Base-by-base conservation (phyloP, 2,113 vertebrate genomes). In the Lepus timidus region DNA sequence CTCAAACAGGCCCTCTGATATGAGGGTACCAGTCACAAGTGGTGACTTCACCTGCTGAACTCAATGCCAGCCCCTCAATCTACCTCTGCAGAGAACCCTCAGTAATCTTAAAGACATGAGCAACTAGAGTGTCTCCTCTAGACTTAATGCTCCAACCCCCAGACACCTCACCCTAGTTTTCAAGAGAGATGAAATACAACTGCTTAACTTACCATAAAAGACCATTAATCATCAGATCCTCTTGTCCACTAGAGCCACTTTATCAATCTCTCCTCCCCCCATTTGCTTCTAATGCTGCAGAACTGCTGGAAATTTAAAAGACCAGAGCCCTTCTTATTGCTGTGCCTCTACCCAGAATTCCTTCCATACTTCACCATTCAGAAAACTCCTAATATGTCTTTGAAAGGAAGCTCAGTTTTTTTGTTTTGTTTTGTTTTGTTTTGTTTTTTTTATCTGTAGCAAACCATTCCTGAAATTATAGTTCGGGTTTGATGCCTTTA, bases 241-340 rank as follows among this genome's bases (percentile, higher is more conserved):
- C 29, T 61, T 19, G 11, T 2, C 9, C 79, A 33, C 8, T 75
- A 3, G 9, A 31, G 4, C 16, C 39, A 68, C 31, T 85, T 78
- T 75, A 61, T 87, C 64, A 86, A 44, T 4, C 22, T 55, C 51
- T 79, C 5, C 90, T 79, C 7, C 90, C 16, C 49, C 27, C 12
- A 88, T n/a, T 92, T 55, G 19, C 44, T 90, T 73, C 44, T 62
- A 87, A 74, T 90, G 36, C 9, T 23, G 36, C 31, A 93, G 68
- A 88, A 51, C 33, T 25, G 10, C 23, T 90, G 19, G 16, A 79
- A 89, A 90, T 19, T 10, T 52, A 52, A 71, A 84, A 20, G 6
- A 65, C 12, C n/a, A 27, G 22, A 74, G 44, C 9, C 7, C 25
- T 74, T 85, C 9, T 73, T 14, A 64, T 16, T 25, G 3, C 27